Percentiles rank a stretch among this genome's conserved stretches.
These are phyloP conservation scores for Alcedo quadribrachys DNA, from an alignment of 2,797 vertebrate genomes.

Conservation along the genomic window DNA sequence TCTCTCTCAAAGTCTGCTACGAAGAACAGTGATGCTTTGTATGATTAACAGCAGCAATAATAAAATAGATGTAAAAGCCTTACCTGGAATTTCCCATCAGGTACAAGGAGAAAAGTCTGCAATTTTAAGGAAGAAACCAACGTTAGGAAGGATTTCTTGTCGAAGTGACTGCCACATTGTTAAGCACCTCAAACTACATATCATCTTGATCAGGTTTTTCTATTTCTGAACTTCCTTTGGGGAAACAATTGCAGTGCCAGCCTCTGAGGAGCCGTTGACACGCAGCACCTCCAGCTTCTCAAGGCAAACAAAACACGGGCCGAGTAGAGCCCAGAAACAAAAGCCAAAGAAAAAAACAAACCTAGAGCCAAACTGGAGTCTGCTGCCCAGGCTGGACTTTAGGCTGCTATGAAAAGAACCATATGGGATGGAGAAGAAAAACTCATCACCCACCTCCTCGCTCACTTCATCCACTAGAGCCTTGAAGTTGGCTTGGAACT, in stretches of 20 bases:
- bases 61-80: neutral
- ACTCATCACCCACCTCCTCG: neutral
- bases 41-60: neutral
- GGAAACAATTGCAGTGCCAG: constrained; percentile 27
- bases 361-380: neutral
- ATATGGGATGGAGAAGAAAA: neutral
- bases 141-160: neutral
- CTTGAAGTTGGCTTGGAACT: neutral
- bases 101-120: constrained; percentile 13
- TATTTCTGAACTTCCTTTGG: constrained; percentile 73
- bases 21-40: neutral
- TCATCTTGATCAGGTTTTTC: constrained; percentile 56
- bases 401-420: neutral
- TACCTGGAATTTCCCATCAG: constrained; percentile 5
- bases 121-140: neutral
- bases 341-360: neutral
- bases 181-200: constrained; percentile 13
- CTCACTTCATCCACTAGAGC: neutral
- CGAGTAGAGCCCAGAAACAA: too few relatives aligned
- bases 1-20: neutral
- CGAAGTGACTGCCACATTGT: neutral
- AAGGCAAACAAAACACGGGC: neutral
- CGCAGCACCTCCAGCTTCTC: neutral
- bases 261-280: constrained; percentile 31
- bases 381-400: neutral